These are phyloP conservation scores for Trachelus iudaicus DNA, from an alignment of 2,888 invertebrate species.

Conservation along the genomic window DNA sequence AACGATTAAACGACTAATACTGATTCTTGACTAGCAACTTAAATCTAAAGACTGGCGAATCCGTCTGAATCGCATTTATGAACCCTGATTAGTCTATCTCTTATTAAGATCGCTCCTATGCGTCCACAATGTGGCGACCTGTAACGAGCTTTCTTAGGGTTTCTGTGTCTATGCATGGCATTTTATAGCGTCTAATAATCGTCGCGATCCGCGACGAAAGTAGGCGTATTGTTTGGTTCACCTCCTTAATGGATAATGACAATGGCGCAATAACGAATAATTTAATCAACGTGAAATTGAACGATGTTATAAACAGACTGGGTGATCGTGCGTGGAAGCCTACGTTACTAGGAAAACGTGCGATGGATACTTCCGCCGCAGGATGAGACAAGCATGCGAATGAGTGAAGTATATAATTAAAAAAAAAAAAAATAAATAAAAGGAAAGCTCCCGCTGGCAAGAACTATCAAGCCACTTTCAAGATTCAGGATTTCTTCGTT, in stretches of 20 bases:
- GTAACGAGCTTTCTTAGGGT: background rate
- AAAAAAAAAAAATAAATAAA: background rate
- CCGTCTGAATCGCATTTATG: background rate
- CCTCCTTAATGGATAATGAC: background rate
- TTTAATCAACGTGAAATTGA: background rate
- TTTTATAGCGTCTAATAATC: background rate
- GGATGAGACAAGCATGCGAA: background rate
- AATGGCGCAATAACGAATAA: background rate
- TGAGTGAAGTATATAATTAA: background rate
- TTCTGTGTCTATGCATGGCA: background rate
- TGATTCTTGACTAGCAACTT: slow-evolving; percentile 46
- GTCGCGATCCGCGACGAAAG: background rate
- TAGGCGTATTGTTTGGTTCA: background rate
- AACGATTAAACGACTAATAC: slow-evolving; percentile 36
- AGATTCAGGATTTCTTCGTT: background rate
- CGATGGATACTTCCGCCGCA: background rate
- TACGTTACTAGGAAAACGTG: background rate
- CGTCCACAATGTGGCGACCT: background rate
- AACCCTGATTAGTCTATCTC: background rate
- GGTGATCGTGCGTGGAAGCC: background rate
- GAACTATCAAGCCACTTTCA: background rate
- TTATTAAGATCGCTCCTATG: background rate
- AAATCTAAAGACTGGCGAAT: background rate
- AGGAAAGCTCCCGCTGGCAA: background rate
- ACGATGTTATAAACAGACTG: background rate